Evolutionary conservation across 2,888 invertebrate genomes (phyloP).

Genomic region (Phytoseiulus persimilis): DNA sequence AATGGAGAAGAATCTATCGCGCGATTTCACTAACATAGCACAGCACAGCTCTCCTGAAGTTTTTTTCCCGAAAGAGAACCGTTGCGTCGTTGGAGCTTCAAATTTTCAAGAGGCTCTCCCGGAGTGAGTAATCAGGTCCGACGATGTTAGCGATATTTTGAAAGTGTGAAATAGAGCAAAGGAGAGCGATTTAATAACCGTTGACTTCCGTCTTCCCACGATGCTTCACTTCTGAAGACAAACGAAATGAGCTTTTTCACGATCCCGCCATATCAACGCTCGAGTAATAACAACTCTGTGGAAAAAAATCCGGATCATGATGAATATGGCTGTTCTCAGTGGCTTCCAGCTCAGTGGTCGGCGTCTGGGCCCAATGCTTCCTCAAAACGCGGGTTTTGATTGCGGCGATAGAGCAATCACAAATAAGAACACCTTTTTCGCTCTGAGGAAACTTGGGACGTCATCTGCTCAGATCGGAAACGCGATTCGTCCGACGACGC

Average conservation of each 20-base stretch:
- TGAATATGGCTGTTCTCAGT: neutral
- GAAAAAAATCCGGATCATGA: neutral
- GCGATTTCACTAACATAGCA: neutral
- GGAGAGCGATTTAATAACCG: neutral
- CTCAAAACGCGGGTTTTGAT: no score
- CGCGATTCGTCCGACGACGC: no score
- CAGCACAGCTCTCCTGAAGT: neutral
- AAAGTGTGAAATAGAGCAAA: neutral
- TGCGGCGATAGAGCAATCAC: no score
- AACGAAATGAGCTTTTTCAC: neutral
- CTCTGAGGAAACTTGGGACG: no score
- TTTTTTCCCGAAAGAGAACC: neutral
- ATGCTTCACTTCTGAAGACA: constrained; percentile 5
- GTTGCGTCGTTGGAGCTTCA: neutral
- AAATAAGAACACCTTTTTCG: no score
- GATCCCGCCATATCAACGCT: neutral
- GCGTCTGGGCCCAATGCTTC: neutral
- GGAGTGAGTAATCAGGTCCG: neutral
- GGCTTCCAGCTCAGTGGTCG: neutral
- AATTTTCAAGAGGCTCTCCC: neutral
- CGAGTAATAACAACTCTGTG: neutral
- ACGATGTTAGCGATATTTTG: neutral
- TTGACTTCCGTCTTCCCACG: neutral
- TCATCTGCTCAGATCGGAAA: no score
- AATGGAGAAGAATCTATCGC: neutral